Conservation (phyloP, 2,888 invertebrate species). For the Pollenia amentaria region DNA sequence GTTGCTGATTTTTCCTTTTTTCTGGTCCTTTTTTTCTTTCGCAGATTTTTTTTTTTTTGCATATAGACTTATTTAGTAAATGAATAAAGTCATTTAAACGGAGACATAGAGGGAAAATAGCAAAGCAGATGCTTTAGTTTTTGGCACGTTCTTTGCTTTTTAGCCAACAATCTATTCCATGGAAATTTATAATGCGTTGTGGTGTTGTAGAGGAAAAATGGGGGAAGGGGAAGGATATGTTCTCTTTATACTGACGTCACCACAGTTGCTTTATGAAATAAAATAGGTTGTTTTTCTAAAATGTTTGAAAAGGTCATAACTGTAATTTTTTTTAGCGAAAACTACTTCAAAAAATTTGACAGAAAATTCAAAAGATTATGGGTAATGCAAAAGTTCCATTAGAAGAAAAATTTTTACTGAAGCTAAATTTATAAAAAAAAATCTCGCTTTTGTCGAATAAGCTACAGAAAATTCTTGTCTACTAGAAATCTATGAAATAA, state of each 20-base stretch:
- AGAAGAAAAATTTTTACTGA: too few relatives aligned
- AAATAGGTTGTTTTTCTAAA: neutral
- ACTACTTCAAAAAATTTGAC: too few relatives aligned
- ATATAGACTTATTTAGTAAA: constrained; percentile 65
- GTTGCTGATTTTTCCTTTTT: constrained; percentile 9
- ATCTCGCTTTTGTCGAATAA: too few relatives aligned
- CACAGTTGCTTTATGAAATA: constrained; percentile 29
- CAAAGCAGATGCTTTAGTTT: constrained; percentile 57
- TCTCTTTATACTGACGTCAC: constrained; percentile 36
- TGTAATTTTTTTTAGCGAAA: neutral
- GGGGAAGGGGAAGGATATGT: neutral
- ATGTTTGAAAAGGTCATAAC: constrained; percentile 2
- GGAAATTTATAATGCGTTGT: constrained; percentile 61
- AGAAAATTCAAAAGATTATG: neutral
- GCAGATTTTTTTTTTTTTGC: constrained; percentile 25
- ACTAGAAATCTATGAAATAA: too few relatives aligned
- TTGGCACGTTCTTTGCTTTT: constrained; percentile 35
- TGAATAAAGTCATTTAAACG: constrained; percentile 69
- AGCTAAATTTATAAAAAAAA: too few relatives aligned
- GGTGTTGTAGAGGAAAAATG: neutral
- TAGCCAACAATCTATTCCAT: constrained; percentile 54
- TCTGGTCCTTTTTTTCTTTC: constrained; percentile 13
- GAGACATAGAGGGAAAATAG: neutral
- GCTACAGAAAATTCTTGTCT: too few relatives aligned
- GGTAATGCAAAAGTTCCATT: neutral